Evolutionary conservation across 2,888 invertebrate species (phyloP), one percentile per base, ranked within the genome.

Genomic region (Meiosimyza platycephala): DNA sequence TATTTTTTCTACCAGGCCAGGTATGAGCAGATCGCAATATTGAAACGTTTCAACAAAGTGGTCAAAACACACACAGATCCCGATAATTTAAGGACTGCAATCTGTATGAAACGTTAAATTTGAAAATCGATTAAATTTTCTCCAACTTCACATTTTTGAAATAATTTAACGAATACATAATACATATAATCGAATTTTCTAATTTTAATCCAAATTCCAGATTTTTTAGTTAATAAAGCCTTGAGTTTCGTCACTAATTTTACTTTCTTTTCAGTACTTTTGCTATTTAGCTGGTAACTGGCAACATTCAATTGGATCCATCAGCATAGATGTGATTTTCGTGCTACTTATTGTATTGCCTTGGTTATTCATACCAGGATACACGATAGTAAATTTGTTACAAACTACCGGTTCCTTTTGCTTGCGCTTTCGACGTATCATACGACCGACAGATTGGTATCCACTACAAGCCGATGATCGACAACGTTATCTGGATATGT

Each of bases 391-490:
- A 51, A 81, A 80, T 11, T 66, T 85, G 63, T 73, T 77, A n/a
- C 80, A 80, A 68, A 82, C 80, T n/a, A 78, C 81, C 4, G 86
- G 86, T 7, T 72, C 74, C 6, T 72, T 84, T 47, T 72, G 75
- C 12, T 75, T 73, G 64, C 84, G 86, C 0, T 79, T 86, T n/a
- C 78, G 72, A 15, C 80, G 82, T 50, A 77, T 82, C 11, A 80
- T 82, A 51, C 78, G 83, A 2, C 85, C 87, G 9, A 84, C 82
- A 11, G 86, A 87, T 75, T 87, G 86, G 86, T 86, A 86, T 81
- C 86, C 86, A 0, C 55, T 75, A 0, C 82, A 85, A 64, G 75
- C 80, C 66, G 77, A 78, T 33, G 78, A 85, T 51, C 82, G 83
- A 3, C 86, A 85, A 67, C 75, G 77, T 15, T 86, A 87, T 73